phyloP scores from a whole-genome alignment of 1,140 invertebrate species.

The Hyles vespertilio region DNA sequence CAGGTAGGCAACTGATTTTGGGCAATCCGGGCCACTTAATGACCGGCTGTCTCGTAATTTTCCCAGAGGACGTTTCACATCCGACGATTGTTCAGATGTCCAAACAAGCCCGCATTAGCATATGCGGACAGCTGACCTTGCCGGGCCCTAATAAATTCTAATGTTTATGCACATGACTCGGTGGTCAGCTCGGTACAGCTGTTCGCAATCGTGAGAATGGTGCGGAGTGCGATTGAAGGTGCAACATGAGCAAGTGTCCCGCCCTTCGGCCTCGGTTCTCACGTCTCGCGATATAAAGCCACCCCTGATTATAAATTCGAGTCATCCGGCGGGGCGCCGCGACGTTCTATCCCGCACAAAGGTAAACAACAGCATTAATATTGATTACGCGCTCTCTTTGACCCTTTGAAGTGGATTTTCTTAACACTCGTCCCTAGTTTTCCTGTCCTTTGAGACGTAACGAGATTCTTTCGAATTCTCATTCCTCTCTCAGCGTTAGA shows the following conservation, averaged over 20 bases:
- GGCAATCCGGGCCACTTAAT: constrained; percentile 32
- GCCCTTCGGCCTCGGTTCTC: constrained; percentile 64
- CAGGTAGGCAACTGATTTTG: constrained; percentile 49
- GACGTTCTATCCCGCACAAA: constrained; percentile 50
- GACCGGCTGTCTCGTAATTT: constrained; percentile 20
- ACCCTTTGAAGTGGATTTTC: constrained; percentile 59
- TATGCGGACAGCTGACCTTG: constrained; percentile 63
- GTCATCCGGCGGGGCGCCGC: constrained; percentile 47
- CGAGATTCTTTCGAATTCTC: constrained; percentile 29
- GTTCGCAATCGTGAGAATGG: constrained; percentile 64
- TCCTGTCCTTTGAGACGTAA: constrained; percentile 51
- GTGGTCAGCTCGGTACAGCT: constrained; percentile 45
- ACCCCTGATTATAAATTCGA: constrained; percentile 68
- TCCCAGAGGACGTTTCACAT: constrained; percentile 44
- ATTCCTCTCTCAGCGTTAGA: constrained; percentile 29
- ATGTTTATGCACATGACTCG: constrained; percentile 54
- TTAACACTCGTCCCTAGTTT: constrained; percentile 46
- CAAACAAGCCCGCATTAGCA: constrained; percentile 43
- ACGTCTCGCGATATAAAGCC: constrained; percentile 53
- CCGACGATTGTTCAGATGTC: constrained; percentile 40
- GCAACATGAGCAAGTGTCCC: constrained; percentile 66
- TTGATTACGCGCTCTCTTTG: constrained; percentile 65
- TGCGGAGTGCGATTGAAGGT: constrained; percentile 40
- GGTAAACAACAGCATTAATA: constrained; percentile 71
- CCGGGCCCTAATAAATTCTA: constrained; percentile 65